Percentiles rank a stretch among this genome's conserved stretches.
phyloP scores from a whole-genome alignment of 2,113 vertebrate genomes.

The Dasyurus viverrinus region DNA sequence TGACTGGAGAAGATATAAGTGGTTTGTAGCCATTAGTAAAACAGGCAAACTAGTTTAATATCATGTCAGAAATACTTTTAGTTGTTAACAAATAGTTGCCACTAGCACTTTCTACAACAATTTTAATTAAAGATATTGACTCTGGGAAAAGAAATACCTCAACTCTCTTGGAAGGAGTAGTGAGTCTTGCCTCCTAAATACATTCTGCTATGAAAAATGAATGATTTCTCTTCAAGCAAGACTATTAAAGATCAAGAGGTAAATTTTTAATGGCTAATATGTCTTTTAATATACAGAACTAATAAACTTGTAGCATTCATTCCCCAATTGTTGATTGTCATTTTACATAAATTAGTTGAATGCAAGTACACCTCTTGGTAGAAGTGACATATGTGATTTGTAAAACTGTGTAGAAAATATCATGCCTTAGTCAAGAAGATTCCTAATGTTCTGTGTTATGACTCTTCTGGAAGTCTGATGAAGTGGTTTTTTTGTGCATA shows the following conservation, averaged over 20 bases:
- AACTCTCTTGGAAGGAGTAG: background rate
- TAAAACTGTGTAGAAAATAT: conserved; percentile 19
- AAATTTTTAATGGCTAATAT: background rate
- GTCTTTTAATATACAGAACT: background rate
- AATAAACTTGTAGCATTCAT: background rate
- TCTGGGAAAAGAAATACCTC: conserved; percentile 7
- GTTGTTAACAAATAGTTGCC: background rate
- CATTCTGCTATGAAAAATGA: conserved; percentile 40
- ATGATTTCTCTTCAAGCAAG: background rate
- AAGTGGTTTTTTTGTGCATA: background rate
- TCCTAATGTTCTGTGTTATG: background rate
- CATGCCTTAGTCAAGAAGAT: background rate
- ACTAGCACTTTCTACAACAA: background rate
- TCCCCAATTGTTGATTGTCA: conserved; percentile 30
- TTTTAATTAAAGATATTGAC: conserved; percentile 3
- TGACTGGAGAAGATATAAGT: background rate
- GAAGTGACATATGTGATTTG: conserved; percentile 16
- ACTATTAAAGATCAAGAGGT: background rate
- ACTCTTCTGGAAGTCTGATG: background rate
- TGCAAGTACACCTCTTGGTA: conserved; percentile 22
- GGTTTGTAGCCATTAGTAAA: background rate
- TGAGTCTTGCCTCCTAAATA: background rate
- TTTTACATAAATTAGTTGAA: background rate
- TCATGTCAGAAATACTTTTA: background rate
- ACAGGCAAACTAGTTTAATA: conserved; percentile 20